Percentiles rank a stretch among this genome's conserved stretches.
Conservation (phyloP, 1,140 invertebrate genomes). For the Megalopta genalis region DNA sequence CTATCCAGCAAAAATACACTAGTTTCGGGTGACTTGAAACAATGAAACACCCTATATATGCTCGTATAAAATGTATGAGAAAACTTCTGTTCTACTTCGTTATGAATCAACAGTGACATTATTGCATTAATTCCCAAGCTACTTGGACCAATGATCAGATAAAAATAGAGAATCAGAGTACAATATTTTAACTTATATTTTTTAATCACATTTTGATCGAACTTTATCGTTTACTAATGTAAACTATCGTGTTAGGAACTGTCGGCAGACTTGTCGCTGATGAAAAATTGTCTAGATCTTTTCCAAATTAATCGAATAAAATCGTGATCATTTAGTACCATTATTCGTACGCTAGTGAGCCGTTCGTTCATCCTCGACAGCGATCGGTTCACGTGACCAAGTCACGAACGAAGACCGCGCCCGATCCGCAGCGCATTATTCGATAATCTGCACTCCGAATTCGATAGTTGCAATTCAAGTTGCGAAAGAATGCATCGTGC, state of each 20-base stretch:
- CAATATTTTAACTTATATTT: not conserved
- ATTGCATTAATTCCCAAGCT: not conserved
- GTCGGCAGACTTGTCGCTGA: too few relatives aligned
- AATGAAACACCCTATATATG: too few relatives aligned
- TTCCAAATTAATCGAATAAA: not conserved
- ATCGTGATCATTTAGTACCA: not conserved
- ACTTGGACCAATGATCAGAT: not conserved
- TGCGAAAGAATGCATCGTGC: slow-evolving; percentile 14
- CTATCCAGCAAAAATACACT: too few relatives aligned
- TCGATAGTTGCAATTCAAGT: slow-evolving; percentile 10
- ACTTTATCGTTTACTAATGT: not conserved
- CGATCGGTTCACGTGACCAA: slow-evolving; percentile 26
- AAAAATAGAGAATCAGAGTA: not conserved
- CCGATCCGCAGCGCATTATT: slow-evolving; percentile 26
- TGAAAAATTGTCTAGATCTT: not conserved
- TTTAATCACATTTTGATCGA: not conserved
- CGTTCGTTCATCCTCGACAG: slow-evolving; percentile 31
- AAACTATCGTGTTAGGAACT: not conserved
- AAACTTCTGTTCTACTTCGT: not conserved
- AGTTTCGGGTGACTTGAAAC: too few relatives aligned
- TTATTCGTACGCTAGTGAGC: slow-evolving; percentile 33
- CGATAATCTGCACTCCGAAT: not conserved
- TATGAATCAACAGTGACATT: not conserved
- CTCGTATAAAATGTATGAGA: too few relatives aligned
- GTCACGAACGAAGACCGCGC: slow-evolving; percentile 47